Conservation (phyloP, 2,797 vertebrate species). For the Acipenser oxyrinchus region DNA sequence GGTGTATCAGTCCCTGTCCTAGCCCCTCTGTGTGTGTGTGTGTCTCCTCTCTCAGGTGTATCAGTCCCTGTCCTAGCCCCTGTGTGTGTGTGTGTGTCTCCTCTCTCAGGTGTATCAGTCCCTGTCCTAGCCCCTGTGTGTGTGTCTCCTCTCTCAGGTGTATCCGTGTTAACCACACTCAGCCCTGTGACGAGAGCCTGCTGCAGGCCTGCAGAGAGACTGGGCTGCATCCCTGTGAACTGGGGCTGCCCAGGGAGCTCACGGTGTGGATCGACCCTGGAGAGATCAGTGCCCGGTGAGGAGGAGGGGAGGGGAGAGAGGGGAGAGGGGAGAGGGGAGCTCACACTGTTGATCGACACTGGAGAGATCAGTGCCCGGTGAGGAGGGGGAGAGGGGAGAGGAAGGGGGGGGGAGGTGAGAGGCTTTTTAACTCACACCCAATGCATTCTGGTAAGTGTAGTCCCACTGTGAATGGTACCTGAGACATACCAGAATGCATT, state of each 20-base stretch:
- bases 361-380: conserved; percentile 76
- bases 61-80: too few species aligned
- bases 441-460: too few species aligned
- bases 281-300: conserved; percentile 75
- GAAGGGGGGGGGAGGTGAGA: too few species aligned
- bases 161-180: conserved; percentile 64
- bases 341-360: conserved; percentile 81
- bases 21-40: too few species aligned
- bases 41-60: too few species aligned
- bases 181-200: conserved; percentile 56
- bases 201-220: conserved; percentile 66
- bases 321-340: background rate
- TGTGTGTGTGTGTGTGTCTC: too few species aligned
- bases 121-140: too few species aligned
- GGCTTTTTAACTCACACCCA: too few species aligned
- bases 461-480: too few species aligned
- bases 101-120: too few species aligned
- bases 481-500: too few species aligned
- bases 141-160: conserved; percentile 51
- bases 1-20: too few species aligned
- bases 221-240: conserved; percentile 53
- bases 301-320: background rate
- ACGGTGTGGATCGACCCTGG: conserved; percentile 80
- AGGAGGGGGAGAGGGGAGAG: conserved; percentile 11
- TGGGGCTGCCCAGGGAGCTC: conserved; percentile 66